Conservation (phyloP, 2,113 vertebrate genomes). For the Athene noctua region DNA sequence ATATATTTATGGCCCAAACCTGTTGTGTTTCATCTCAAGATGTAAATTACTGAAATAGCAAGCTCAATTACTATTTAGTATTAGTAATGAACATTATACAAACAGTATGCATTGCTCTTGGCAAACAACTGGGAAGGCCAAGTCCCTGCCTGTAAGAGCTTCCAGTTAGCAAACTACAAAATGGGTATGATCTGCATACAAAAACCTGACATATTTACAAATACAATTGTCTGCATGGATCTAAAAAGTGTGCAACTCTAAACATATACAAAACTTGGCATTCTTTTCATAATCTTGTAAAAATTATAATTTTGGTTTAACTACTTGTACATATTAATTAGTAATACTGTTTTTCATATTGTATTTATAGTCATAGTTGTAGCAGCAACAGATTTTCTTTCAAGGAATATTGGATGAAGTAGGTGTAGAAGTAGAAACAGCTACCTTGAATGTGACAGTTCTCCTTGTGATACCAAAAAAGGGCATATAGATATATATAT, state of each 20-base stretch:
- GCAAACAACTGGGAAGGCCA: background rate
- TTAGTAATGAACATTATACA: background rate
- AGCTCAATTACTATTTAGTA: background rate
- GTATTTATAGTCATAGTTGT: background rate
- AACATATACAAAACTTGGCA: background rate
- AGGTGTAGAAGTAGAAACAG: background rate
- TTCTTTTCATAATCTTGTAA: background rate
- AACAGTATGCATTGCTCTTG: background rate
- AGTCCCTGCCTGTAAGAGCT: background rate
- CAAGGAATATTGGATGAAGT: background rate
- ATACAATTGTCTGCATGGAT: background rate
- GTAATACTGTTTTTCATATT: rapidly evolving
- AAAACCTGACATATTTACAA: background rate
- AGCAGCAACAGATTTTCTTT: background rate
- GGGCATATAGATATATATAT: rapidly evolving
- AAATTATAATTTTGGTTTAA: background rate
- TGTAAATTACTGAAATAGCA: background rate
- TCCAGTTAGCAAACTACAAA: background rate
- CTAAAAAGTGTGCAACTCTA: background rate
- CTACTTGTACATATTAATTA: background rate
- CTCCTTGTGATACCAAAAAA: background rate
- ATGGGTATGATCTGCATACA: background rate
- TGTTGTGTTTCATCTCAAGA: background rate
- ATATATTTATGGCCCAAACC: background rate
- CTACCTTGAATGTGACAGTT: background rate